Base-by-base conservation (phyloP, 2,113 vertebrate species). In the Pipa parva region DNA sequence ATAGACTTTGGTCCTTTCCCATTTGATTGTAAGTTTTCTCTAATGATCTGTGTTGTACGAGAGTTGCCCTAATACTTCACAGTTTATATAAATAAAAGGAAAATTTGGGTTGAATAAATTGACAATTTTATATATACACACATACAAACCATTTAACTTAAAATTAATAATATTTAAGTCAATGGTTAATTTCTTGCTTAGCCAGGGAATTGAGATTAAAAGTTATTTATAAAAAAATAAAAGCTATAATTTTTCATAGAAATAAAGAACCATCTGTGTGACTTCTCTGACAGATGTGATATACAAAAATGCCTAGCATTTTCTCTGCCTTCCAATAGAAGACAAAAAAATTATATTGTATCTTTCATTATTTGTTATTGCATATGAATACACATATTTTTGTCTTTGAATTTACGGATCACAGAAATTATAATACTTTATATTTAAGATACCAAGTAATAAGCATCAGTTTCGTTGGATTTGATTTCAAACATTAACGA, bases 351-450 rank as follows among this genome's bases (percentile, higher is more conserved):
- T 27, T 57, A 26, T 67, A 15, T 28, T 66, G 59, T 59, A 74
- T 1, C 73, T 67, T 71, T 50, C 50, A 72, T 55, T 13, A 71
- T 79, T 75, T 73, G 74, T 81, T 73, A 7, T 9, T n/a, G 18
- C 6, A 2, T 10, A 21, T n/a, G 2, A 13, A 13, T 25, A 12
- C 21, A n/a, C 25, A 25, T 15, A 55, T 25, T 2, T 7, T 13
- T 27, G 22, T 31, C n/a, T 22, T n/a, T 56, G 25, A 20, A 37
- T 39, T 24, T 37, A 17, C 33, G 72, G 56, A 71, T 75, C 1
- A 55, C 0, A 25, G 71, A 66, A 73, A 29, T 0, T 5, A 5
- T 22, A 13, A 15, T 15, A 5, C 42, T 5, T 22, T 46, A n/a
- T n/a, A n/a, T n/a, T n/a, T n/a, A n/a, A n/a, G n/a, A n/a, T n/a